Base-by-base conservation (phyloP, 2,797 vertebrate species). In the Myiotriccus ornatus region DNA sequence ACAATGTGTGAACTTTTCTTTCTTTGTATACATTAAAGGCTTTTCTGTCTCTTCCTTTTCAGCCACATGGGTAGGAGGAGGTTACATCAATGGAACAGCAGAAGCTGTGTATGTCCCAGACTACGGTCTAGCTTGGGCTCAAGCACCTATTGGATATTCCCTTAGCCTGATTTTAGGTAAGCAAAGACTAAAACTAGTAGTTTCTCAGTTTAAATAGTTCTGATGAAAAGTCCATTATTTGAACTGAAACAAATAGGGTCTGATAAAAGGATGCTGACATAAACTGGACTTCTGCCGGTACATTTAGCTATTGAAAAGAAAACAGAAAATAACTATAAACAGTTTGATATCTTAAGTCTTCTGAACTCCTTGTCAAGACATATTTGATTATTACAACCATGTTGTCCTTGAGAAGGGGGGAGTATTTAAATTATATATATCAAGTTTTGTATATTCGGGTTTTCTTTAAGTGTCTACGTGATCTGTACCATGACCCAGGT, bases 41-140 rank as follows among this genome's bases (percentile, higher is more conserved):
- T 76, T 81, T 87, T 75, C 10, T 24, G 24, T 19, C 10, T 86
- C 83, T 91, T 97, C 37, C 86, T 94, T 97, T 98, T 81, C 97
- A 99, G 99, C 99, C 24, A 99, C 99, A 13, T 99, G 99, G 99
- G 99, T 99, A 78, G 99, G 99, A 97, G 99, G 99, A 76, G 99
- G 99, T 50, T 99, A 99, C 91, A 99, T 99, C 96, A 99, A 99
- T 5, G 99, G 99, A 79, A 99, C 99, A 63, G 99, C 99, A 67
- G 99, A 99, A 96, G 98, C 99, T 52, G 99, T 99, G 27, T 99
- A 99, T 95, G 98, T 99, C 11, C 99, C 99, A 20, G 99, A 97
- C 32, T 98, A 97, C 3, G 99, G 99, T 27, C 96, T 99, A 83
- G 99, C 99, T 32, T 99, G 99, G 99, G 99, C 99, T 56, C 99